phyloP scores from a whole-genome alignment of 2,888 invertebrate genomes.

The Rhagium mordax region DNA sequence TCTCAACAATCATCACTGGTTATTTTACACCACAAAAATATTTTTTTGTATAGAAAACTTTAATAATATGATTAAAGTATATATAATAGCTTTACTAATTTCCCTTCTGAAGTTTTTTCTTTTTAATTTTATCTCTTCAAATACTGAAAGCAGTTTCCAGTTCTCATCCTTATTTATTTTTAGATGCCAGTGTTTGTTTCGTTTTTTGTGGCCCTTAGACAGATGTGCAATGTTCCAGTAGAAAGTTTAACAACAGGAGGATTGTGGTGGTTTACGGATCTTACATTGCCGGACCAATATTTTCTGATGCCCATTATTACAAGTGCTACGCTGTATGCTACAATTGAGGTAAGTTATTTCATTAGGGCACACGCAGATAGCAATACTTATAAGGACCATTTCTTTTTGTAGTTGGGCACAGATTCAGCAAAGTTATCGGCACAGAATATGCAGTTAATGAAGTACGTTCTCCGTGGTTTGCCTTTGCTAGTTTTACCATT shows the following conservation, averaged over 20 bases:
- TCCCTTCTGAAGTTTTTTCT: too few relatives aligned
- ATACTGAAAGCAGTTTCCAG: not conserved
- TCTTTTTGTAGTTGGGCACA: constrained; percentile 77
- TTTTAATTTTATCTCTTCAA: too few relatives aligned
- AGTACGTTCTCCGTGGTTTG: constrained; percentile 81
- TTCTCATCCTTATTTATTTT: too few relatives aligned
- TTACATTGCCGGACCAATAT: constrained; percentile 92
- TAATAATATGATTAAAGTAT: too few relatives aligned
- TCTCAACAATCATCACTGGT: too few relatives aligned
- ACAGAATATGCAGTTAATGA: constrained; percentile 80
- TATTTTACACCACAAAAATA: too few relatives aligned
- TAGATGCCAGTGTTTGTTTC: constrained; percentile 91
- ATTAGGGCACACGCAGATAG: not conserved
- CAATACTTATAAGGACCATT: constrained; percentile 9
- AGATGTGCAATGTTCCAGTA: constrained; percentile 93
- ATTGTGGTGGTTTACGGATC: constrained; percentile 92
- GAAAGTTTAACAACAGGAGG: constrained; percentile 93
- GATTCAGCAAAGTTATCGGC: constrained; percentile 80
- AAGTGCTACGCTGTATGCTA: constrained; percentile 84
- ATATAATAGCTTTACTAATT: too few relatives aligned
- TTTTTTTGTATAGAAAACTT: too few relatives aligned
- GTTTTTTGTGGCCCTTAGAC: constrained; percentile 89
- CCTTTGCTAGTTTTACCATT: constrained; percentile 89
- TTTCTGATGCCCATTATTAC: constrained; percentile 91
- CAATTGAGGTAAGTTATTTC: constrained; percentile 77